Conservation (phyloP, 2,113 vertebrate species). For the Pao palembangensis region DNA sequence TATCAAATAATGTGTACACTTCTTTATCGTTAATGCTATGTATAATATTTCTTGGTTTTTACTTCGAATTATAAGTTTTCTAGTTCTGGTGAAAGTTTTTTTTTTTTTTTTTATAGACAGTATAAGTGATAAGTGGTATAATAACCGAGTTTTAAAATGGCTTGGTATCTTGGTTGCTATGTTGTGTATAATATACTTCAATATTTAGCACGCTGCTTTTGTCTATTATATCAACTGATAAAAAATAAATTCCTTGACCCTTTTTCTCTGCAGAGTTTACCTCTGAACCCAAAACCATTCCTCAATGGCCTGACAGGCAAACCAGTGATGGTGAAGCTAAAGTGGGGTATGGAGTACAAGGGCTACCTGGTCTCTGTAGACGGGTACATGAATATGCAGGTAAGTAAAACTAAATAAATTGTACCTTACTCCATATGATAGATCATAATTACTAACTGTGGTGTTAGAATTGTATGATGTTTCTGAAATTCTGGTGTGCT, state of each 20-base stretch:
- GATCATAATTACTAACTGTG: neutral
- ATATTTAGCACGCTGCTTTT: too few relatives aligned
- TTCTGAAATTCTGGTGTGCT: neutral
- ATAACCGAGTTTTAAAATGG: too few relatives aligned
- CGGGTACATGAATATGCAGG: conserved; percentile 99
- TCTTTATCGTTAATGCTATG: too few relatives aligned
- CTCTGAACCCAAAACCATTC: conserved; percentile 96
- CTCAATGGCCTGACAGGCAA: conserved; percentile 96
- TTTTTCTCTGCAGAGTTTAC: conserved; percentile 83
- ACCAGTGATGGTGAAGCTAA: conserved; percentile 97
- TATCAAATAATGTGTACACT: too few relatives aligned
- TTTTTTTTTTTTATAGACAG: too few relatives aligned
- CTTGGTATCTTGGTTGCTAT: too few relatives aligned
- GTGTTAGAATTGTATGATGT: neutral
- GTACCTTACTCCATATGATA: neutral
- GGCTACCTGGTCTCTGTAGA: conserved; percentile 97
- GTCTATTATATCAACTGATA: neutral
- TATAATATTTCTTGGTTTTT: too few relatives aligned
- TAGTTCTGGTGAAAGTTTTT: too few relatives aligned
- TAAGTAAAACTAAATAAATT: conserved; percentile 32
- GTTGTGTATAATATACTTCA: too few relatives aligned
- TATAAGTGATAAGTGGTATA: too few relatives aligned
- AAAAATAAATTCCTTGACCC: neutral
- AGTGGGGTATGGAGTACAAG: conserved; percentile 99
- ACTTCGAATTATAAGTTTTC: too few relatives aligned